Conservation (phyloP, 2,113 vertebrate species). For the Labrus mixtus region DNA sequence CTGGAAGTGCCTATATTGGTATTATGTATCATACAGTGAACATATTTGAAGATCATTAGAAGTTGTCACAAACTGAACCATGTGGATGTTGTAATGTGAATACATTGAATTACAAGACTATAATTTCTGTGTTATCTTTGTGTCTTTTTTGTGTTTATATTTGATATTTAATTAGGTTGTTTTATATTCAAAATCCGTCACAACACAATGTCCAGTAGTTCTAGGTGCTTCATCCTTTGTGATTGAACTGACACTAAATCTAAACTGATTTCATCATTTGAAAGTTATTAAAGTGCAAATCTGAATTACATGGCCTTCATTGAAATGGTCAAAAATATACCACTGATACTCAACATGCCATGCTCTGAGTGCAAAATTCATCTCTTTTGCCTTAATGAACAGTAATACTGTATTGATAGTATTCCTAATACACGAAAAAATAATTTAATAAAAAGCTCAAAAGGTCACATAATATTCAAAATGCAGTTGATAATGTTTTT, state of each 20-base stretch:
- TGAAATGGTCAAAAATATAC: too few species aligned
- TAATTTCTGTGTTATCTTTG: constrained; percentile 89
- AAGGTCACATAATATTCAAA: too few species aligned
- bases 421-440: too few species aligned
- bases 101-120: constrained; percentile 92
- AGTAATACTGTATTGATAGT: too few species aligned
- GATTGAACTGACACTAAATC: neutral
- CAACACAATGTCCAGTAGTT: neutral
- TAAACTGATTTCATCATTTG: too few species aligned
- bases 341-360: too few species aligned
- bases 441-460: too few species aligned
- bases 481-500: too few species aligned
- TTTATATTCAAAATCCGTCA: neutral
- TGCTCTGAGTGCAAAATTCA: too few species aligned
- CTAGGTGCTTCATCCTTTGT: neutral
- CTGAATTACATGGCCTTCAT: too few species aligned
- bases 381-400: too few species aligned
- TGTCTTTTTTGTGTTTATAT: constrained; percentile 61
- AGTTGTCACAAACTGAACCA: constrained; percentile 91
- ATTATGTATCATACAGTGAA: constrained; percentile 94
- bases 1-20: constrained; percentile 99
- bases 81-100: constrained; percentile 96
- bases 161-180: neutral
- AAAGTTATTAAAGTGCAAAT: too few species aligned
- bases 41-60: constrained; percentile 93